phyloP scores from a whole-genome alignment of 2,797 vertebrate genomes.

The Trematomus bernacchii region DNA sequence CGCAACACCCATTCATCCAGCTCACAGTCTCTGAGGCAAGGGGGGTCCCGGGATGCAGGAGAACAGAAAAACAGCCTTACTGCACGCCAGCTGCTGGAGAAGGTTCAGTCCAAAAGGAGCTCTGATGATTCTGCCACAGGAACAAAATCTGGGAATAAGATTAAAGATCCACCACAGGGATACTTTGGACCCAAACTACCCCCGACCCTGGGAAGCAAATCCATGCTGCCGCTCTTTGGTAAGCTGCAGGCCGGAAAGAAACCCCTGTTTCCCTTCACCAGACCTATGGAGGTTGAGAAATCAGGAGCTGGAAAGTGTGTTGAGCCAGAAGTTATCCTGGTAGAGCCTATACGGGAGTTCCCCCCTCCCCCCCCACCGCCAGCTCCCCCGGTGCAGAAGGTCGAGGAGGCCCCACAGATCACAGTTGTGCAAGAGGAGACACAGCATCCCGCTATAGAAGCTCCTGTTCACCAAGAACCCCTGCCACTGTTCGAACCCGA shows the following conservation, averaged over 20 bases:
- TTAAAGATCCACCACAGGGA: slow-evolving; percentile 97
- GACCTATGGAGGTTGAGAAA: slow-evolving; percentile 87
- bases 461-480: slow-evolving; percentile 78
- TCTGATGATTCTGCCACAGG: slow-evolving; percentile 82
- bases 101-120: slow-evolving; percentile 91
- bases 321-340: slow-evolving; percentile 84
- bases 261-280: slow-evolving; percentile 81
- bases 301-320: slow-evolving; percentile 75
- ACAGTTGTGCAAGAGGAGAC: slow-evolving; percentile 70
- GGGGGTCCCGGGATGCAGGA: slow-evolving; percentile 78
- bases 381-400: slow-evolving; percentile 79
- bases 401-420: slow-evolving; percentile 75
- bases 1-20: slow-evolving; percentile 77
- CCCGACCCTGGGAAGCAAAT: slow-evolving; percentile 92
- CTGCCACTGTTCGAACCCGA: slow-evolving; percentile 77
- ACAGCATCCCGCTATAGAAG: slow-evolving; percentile 66
- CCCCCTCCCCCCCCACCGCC: slow-evolving; percentile 87
- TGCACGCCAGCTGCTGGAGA: slow-evolving; percentile 94
- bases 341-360: slow-evolving; percentile 88
- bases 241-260: slow-evolving; percentile 93
- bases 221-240: slow-evolving; percentile 94
- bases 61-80: slow-evolving; percentile 93
- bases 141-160: slow-evolving; percentile 91
- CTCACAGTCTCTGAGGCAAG: slow-evolving; percentile 71
- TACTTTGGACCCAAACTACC: slow-evolving; percentile 98